Base-by-base conservation (phyloP, 1,140 invertebrate genomes). In the Drosophila sechellia region DNA sequence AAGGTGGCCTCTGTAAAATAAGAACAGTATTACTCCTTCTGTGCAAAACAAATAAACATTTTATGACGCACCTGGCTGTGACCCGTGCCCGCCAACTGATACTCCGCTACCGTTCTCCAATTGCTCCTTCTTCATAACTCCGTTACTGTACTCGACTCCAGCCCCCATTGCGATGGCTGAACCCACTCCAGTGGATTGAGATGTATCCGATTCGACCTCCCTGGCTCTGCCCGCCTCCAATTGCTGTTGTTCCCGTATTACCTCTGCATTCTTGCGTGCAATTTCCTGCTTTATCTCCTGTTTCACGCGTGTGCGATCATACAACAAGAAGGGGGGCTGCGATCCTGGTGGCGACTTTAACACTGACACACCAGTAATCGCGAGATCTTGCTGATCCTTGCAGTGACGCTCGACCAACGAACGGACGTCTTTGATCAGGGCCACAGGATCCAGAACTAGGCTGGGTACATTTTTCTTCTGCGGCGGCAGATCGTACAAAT, bases 381-480 rank as follows among this genome's bases (percentile, higher is more conserved):
- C 97, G 69, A 95, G 91, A 49, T 96, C 95, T 39, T 95, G 95
- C 87, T 95, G 96, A 92, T 99, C 98, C 83, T 97, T 95, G 48
- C 96, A 94, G 91, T 99, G 98, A 46, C 97, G 95, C 75, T 97
- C 95, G 1, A 99, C 96, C 43, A 99, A 90, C 49, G 96, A 96
- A 73, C 98, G 94, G 0, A 98, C 96, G 90, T 99, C 98, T 61
- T 96, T 95, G 45, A 99, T 96, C 5, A 99, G 93, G 1, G 95
- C 95, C 37, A 98, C 96, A 1, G 98, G 97, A 93, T 99, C 97
- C 0, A 95, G 94, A 20, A 99, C 95, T 25, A 99, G 93, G 81
- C 98, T 97, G 12, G 98, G 98, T 35, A 99, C 96, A 79, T 96
- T 97, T 92, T 98, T 98, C 81, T 98, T 98, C 22, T 96, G 96